These are phyloP conservation scores for Microchirus variegatus DNA, from an alignment of 2,797 vertebrate genomes.

Conservation along the genomic window DNA sequence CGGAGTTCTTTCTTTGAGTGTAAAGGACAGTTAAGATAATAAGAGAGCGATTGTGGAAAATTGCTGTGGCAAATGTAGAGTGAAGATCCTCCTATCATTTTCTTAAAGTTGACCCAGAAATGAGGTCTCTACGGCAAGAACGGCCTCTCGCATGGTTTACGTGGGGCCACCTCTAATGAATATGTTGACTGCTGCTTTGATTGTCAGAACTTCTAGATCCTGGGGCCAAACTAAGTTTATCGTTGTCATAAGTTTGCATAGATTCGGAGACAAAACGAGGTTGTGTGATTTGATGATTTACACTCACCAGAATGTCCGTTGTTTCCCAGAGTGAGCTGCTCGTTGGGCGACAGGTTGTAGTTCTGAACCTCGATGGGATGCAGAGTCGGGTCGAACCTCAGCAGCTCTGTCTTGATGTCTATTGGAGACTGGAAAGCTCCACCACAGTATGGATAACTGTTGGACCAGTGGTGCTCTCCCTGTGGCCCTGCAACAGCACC, in stretches of 20 bases:
- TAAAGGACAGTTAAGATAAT: constrained; percentile 69
- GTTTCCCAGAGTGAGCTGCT: constrained; percentile 88
- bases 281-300: constrained; percentile 16
- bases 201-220: constrained; percentile 7
- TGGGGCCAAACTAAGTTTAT: constrained; percentile 12
- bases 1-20: constrained; percentile 48
- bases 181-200: constrained; percentile 15
- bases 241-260: constrained; percentile 10
- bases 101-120: constrained; percentile 63
- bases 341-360: constrained; percentile 82
- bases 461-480: constrained; percentile 87
- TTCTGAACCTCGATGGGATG: constrained; percentile 86
- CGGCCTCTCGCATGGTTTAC: constrained; percentile 32
- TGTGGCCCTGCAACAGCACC: constrained; percentile 80
- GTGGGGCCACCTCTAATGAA: constrained; percentile 41
- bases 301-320: constrained; percentile 92
- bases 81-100: constrained; percentile 69
- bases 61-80: constrained; percentile 62
- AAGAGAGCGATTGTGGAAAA: constrained; percentile 75
- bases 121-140: constrained; percentile 40
- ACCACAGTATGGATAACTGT: constrained; percentile 88
- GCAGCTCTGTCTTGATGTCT: constrained; percentile 86
- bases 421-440: constrained; percentile 92
- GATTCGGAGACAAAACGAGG: background rate
- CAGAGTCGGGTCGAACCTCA: constrained; percentile 89